phyloP scores from a whole-genome alignment of 2,888 invertebrate genomes.

The Graphium colonna region DNA sequence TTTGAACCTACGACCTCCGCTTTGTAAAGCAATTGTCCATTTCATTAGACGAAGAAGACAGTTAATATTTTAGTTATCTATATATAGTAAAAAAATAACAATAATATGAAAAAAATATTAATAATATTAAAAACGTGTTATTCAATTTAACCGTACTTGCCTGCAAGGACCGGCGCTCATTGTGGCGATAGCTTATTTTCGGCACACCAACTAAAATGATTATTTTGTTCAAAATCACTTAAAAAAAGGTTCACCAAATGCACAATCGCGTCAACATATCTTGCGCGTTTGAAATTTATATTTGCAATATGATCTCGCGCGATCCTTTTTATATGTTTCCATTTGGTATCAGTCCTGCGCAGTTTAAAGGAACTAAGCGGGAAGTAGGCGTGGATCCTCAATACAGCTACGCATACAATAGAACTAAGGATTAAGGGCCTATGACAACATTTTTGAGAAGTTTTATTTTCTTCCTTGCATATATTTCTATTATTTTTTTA shows the following conservation, averaged over 20 bases:
- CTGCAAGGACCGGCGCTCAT: conserved; percentile 9
- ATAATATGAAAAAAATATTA: not conserved
- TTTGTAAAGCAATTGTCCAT: too few species aligned
- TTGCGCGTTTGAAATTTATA: conserved; percentile 2
- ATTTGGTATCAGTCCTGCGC: conserved; percentile 18
- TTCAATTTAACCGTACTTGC: conserved; percentile 1
- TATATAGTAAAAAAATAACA: not conserved
- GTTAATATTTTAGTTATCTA: not conserved
- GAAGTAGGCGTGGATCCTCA: conserved; percentile 20
- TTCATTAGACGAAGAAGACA: too few species aligned
- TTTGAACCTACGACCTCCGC: too few species aligned
- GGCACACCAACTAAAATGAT: not conserved
- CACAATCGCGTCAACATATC: conserved; percentile 1
- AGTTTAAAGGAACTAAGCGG: conserved; percentile 3
- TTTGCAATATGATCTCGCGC: conserved; percentile 15
- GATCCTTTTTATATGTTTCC: conserved; percentile 13
- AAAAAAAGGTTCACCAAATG: not conserved
- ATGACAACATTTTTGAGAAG: too few species aligned
- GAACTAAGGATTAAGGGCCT: too few species aligned
- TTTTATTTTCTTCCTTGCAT: too few species aligned
- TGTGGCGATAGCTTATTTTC: not conserved
- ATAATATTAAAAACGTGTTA: not conserved
- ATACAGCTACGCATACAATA: too few species aligned
- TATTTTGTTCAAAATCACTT: not conserved
- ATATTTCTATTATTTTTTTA: too few species aligned